phyloP scores from a whole-genome alignment of 2,888 invertebrate genomes.

The Physocephala rufipes region DNA sequence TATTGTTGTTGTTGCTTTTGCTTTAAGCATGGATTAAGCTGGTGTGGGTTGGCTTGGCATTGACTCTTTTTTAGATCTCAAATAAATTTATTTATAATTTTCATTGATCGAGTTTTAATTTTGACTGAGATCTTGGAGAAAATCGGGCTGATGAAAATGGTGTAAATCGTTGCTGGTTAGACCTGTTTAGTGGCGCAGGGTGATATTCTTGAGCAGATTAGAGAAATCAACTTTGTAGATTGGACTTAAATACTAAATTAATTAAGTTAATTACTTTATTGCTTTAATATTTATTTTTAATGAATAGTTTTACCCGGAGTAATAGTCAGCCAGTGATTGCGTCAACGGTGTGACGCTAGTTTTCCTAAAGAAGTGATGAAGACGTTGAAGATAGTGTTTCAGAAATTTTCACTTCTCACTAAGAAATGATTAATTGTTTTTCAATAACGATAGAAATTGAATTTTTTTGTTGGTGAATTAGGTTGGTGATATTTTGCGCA shows the following conservation, averaged over 20 bases:
- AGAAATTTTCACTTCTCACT: not conserved
- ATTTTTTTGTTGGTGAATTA: not conserved
- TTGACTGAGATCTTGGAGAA: not conserved
- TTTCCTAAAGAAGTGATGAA: too few relatives aligned
- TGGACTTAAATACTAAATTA: too few relatives aligned
- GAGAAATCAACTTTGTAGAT: too few relatives aligned
- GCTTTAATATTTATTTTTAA: too few relatives aligned
- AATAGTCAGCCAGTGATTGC: not conserved
- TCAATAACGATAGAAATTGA: not conserved
- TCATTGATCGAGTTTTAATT: not conserved
- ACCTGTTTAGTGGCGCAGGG: too few relatives aligned
- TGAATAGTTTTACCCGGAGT: too few relatives aligned
- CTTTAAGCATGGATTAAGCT: not conserved
- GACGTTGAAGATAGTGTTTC: not conserved
- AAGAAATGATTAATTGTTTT: not conserved
- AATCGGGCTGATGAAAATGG: not conserved
- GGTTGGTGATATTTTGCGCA: not conserved
- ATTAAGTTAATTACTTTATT: too few relatives aligned
- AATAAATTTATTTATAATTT: too few relatives aligned
- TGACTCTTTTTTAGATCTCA: not conserved
- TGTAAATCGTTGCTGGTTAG: not conserved
- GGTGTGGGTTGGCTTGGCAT: constrained; percentile 8
- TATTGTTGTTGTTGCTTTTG: not conserved
- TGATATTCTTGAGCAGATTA: too few relatives aligned
- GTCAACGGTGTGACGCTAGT: not conserved